Conservation (phyloP, 2,888 invertebrate species). For the Sthenelais limicola region DNA sequence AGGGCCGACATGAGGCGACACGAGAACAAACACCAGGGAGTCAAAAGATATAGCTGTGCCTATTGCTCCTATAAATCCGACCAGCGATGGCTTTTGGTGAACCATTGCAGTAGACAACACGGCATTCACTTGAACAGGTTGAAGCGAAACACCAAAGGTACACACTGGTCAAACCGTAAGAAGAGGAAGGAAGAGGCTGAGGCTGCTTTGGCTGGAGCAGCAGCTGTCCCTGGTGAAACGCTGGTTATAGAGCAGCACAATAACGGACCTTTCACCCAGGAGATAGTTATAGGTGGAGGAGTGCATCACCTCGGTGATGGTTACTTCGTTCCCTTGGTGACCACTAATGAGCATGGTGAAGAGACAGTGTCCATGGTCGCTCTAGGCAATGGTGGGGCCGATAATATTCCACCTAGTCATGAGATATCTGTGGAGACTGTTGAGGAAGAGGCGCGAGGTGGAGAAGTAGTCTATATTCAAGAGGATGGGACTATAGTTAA, state of each 20-base stretch:
- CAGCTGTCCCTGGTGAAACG: not conserved
- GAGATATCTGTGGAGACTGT: not conserved
- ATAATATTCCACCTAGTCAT: not conserved
- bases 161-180: constrained; percentile 36
- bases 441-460: constrained; percentile 26
- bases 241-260: not conserved
- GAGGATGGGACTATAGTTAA: constrained; percentile 37
- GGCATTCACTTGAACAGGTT: constrained; percentile 36
- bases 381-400: no score
- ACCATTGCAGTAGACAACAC: constrained; percentile 45
- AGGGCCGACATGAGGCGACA: constrained; percentile 46
- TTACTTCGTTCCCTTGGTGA: constrained; percentile 20
- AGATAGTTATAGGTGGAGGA: constrained; percentile 19
- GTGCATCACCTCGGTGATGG: not conserved
- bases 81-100: constrained; percentile 45
- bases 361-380: constrained; percentile 8
- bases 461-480: constrained; percentile 26
- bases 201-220: not conserved
- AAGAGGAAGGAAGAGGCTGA: not conserved
- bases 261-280: constrained; percentile 11
- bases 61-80: constrained; percentile 42
- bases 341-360: constrained; percentile 18
- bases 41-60: constrained; percentile 38
- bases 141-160: constrained; percentile 41
- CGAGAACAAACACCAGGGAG: constrained; percentile 39